Conservation (phyloP, 2,113 vertebrate species). For the Synchiropus splendidus region DNA sequence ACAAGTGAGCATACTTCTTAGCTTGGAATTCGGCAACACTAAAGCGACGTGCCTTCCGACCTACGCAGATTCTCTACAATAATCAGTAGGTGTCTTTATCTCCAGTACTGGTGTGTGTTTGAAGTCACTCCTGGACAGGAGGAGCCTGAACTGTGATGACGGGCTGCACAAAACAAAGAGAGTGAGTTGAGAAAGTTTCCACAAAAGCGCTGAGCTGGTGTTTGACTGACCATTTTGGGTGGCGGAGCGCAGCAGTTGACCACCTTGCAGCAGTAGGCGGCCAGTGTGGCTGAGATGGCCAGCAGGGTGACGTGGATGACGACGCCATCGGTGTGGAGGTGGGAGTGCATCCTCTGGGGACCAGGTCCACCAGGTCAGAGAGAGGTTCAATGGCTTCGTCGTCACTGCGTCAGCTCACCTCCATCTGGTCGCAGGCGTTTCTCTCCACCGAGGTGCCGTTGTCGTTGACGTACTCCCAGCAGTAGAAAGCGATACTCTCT, state of each 20-base stretch:
- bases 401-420: slow-evolving; percentile 15
- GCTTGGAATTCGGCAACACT: too few species aligned
- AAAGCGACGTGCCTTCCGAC: too few species aligned
- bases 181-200: not conserved
- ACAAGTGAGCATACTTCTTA: too few species aligned
- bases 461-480: accelerated
- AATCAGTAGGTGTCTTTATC: too few species aligned
- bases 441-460: accelerated
- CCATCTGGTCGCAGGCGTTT: not conserved
- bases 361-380: not conserved
- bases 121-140: slow-evolving; percentile 18
- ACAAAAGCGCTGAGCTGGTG: not conserved
- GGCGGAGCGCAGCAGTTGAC: slow-evolving; percentile 52
- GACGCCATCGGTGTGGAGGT: slow-evolving; percentile 1
- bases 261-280: slow-evolving; percentile 61
- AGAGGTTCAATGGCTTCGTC: not conserved
- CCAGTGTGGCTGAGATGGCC: slow-evolving; percentile 55
- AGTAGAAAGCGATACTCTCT: accelerated
- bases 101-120: too few species aligned
- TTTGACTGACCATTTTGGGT: slow-evolving; percentile 47
- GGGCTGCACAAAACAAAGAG: slow-evolving; percentile 41
- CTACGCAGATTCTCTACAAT: too few species aligned
- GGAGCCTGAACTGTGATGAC: slow-evolving; percentile 51
- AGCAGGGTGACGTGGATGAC: slow-evolving; percentile 32
- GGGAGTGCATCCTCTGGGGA: slow-evolving; percentile 6